These are phyloP conservation scores for Dione juno DNA, from an alignment of 2,888 invertebrate genomes.

Conservation along the genomic window DNA sequence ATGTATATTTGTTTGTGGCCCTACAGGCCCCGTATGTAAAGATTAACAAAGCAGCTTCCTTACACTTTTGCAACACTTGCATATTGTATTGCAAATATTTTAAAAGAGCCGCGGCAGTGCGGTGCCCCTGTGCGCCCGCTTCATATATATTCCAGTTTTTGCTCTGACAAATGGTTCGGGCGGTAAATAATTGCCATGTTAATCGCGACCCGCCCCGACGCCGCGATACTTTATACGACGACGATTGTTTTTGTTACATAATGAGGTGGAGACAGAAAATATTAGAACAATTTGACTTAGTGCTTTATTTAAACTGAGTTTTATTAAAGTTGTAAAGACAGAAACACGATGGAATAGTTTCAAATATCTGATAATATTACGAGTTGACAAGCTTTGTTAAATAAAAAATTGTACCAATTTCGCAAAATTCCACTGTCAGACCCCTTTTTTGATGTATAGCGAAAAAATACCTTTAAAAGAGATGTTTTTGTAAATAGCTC, in stretches of 20 bases:
- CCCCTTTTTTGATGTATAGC: slow-evolving; percentile 2
- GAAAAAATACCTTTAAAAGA: slow-evolving; percentile 12
- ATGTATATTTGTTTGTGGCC: too few relatives aligned
- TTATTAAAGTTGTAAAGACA: neutral
- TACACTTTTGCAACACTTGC: neutral
- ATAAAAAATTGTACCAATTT: slow-evolving; percentile 3
- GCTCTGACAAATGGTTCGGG: slow-evolving; percentile 29
- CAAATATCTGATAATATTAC: neutral
- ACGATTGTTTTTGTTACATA: slow-evolving; percentile 29
- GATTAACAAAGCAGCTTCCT: neutral
- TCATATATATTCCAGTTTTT: slow-evolving; percentile 18
- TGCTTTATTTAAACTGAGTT: neutral
- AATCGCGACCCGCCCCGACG: slow-evolving; percentile 48
- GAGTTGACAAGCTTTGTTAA: neutral
- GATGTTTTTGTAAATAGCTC: slow-evolving; percentile 11
- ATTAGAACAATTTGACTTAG: slow-evolving; percentile 11
- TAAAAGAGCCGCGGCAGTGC: neutral
- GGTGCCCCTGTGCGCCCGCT: too few relatives aligned
- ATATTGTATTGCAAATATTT: neutral
- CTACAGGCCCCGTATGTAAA: too few relatives aligned
- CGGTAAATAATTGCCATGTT: slow-evolving; percentile 55
- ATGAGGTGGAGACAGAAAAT: slow-evolving; percentile 30
- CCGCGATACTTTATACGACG: slow-evolving; percentile 27
- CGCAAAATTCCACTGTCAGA: neutral
- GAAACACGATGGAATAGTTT: neutral